Base-by-base conservation (phyloP, 2,797 vertebrate genomes). In the Mus caroli region DNA sequence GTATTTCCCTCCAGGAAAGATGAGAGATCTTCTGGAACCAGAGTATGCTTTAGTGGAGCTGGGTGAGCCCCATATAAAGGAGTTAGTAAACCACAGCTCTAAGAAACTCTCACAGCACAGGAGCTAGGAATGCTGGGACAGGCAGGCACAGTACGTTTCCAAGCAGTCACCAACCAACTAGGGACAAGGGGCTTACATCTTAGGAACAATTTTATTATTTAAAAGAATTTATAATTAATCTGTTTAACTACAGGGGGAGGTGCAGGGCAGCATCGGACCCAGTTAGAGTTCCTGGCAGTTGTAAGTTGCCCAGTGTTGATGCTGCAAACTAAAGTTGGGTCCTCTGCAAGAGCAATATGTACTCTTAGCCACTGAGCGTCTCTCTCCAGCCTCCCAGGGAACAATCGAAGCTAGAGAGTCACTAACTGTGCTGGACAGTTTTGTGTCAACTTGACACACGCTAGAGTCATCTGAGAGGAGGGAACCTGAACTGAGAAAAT, bases 91-190 rank as follows among this genome's bases (percentile, higher is more conserved):
- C 31, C 11, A 2, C 69, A 34, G 75, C 56, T 88, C 76, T 10
- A 93, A 95, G 78, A 52, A 92, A 91, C 64, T 19, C 2, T 10
- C 28, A 93, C 28, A 93, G 85, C n/a, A 34, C 0, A 15, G 6
- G 78, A 86, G 54, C 69, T 80, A 83, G 93, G 46, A 82, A 69
- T 71, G n/a, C 46, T 76, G 37, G 17, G 43, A 9, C 58, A 40
- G 69, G 60, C 31, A 93, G 50, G 54, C 40, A 34, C 87, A 62
- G 31, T 58, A 19, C 34, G 6, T 85, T 91, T 94, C 80, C 64
- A 85, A 94, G 80, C 15, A 37, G 82, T 90, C 90, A 85, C n/a
- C 89, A 87, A 37, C 50, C 76, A 94, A 67, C 24, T 22, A 56
- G 52, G 46, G 37, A 60, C 37, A 94, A 46, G 52, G 73, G 87